phyloP scores from a whole-genome alignment of 2,888 invertebrate species.

The Melanchra persicariae region DNA sequence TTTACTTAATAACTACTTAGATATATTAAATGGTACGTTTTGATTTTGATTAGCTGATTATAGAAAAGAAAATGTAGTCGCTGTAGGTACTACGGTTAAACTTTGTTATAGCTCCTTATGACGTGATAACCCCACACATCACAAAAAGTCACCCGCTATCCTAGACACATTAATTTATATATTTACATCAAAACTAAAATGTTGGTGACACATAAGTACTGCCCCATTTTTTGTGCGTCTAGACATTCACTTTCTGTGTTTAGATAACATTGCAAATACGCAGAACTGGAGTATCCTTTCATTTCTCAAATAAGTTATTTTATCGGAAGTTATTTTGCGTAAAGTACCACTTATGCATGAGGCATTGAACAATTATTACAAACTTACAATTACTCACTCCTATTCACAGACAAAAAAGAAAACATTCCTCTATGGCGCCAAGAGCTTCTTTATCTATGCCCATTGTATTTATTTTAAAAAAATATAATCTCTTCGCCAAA shows the following conservation, averaged over 20 bases:
- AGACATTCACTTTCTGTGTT: constrained; percentile 24
- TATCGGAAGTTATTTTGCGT: constrained; percentile 7
- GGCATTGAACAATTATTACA: constrained; percentile 18
- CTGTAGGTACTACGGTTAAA: too few species aligned
- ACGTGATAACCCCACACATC: too few species aligned
- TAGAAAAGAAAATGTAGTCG: too few species aligned
- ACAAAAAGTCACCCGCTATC: neutral
- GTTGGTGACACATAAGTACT: constrained; percentile 8
- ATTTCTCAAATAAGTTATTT: neutral
- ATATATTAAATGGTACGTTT: too few species aligned
- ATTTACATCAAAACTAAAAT: neutral
- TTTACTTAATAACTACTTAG: neutral
- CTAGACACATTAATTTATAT: neutral
- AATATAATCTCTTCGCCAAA: constrained; percentile 61
- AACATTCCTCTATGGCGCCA: constrained; percentile 58
- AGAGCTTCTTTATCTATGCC: constrained; percentile 32
- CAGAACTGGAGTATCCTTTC: constrained; percentile 16
- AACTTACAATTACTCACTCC: constrained; percentile 17
- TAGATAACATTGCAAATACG: constrained; percentile 5
- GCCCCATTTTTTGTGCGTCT: constrained; percentile 31
- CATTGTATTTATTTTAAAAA: constrained; percentile 37
- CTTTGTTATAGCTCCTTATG: too few species aligned
- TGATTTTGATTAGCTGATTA: too few species aligned
- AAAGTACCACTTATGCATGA: constrained; percentile 1
- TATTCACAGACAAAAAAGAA: neutral